Evolutionary conservation across 2,113 vertebrate species (phyloP).

Genomic region (Etheostoma cragini): DNA sequence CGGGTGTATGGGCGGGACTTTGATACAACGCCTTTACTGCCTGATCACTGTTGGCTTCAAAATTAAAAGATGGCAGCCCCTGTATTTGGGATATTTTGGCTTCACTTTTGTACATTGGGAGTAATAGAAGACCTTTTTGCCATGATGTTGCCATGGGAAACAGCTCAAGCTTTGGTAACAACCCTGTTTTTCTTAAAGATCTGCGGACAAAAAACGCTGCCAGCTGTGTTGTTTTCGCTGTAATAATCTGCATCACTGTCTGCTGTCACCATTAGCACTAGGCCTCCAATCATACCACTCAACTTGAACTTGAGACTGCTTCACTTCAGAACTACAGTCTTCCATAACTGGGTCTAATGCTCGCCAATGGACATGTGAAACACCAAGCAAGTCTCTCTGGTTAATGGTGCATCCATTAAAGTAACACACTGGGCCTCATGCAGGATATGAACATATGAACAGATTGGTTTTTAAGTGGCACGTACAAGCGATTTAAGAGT

Average conservation of each 20-base stretch:
- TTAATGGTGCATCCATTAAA: neutral
- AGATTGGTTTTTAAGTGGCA: neutral
- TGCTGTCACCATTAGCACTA: neutral
- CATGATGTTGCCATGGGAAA: neutral
- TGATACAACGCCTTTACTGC: too few species aligned
- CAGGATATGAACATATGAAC: neutral
- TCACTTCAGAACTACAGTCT: neutral
- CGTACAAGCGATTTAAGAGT: neutral
- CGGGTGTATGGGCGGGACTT: too few species aligned
- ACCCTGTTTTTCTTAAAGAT: slow-evolving; percentile 10
- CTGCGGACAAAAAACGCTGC: neutral
- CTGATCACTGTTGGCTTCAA: too few species aligned
- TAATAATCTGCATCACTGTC: neutral
- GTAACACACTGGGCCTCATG: neutral
- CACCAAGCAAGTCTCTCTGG: neutral
- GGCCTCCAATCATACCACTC: neutral
- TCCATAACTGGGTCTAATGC: neutral
- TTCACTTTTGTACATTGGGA: too few species aligned
- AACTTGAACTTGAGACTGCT: neutral
- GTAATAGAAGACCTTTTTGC: too few species aligned
- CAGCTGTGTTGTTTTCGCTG: neutral
- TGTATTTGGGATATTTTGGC: too few species aligned
- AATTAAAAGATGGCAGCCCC: too few species aligned
- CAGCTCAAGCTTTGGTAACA: neutral
- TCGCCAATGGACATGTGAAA: neutral